Base-by-base conservation (phyloP, 2,888 invertebrate genomes). In the Conistra vaccinii region DNA sequence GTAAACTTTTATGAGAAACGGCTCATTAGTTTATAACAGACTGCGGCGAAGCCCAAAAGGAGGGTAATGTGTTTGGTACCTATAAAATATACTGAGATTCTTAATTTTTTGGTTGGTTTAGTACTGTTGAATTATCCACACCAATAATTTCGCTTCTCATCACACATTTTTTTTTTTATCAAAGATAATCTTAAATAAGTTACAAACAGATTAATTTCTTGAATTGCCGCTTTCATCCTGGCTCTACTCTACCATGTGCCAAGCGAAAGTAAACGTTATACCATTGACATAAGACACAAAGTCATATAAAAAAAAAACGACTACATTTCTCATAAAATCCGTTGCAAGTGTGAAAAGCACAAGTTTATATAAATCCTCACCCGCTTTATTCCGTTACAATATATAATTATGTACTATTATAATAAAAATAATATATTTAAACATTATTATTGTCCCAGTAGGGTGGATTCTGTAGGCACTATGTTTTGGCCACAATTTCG, bases 321-420 rank as follows among this genome's bases (percentile, higher is more conserved):
- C 20, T 10, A 61, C 32, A 39, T 20, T 53, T 23, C 53, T 69
- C 58, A 80, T 66, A 77, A 81, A 76, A 35, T 29, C 26, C 55
- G 57, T 65, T 72, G 71, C 82, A 87, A 83, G 73, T 83, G 76
- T 80, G 55, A 80, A 75, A 76, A 66, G 53, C 53, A 67, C 66
- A 80, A 53, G 35, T 77, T 62, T 76, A 78, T 81, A 78, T 76
- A 88, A 84, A 81, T 89, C 87, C 89, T 75, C 90, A 89, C 89
- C 90, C 89, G 89, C 89, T 88, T 84, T 81, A 75, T 71, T 84
- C 88, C 88, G 79, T 76, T 86, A 86, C 70, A 84, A 68, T 66
- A 81, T 68, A 81, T 80, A 81, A 77, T 75, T 69, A 79, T 73
- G 62, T 79, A 83, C 77, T 78, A 72, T 45, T 42, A 45, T 71